A percentile compares a stretch with the other conserved stretches of the same genome.
Evolutionary conservation across 2,113 vertebrate genomes (phyloP).

Genomic region (Peromyscus californicus): DNA sequence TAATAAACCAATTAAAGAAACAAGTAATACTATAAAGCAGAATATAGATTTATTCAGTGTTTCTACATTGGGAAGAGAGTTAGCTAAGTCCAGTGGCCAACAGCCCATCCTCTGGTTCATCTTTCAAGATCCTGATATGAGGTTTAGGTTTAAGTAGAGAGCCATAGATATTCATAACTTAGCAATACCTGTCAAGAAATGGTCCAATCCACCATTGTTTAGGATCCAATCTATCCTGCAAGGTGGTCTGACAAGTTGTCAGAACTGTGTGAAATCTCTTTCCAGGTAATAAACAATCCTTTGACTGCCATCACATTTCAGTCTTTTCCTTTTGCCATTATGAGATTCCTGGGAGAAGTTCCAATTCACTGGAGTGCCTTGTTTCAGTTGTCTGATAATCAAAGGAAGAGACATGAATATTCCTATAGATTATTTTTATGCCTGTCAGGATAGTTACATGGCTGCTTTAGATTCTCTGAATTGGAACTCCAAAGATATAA

Average conservation of each 20-base stretch:
- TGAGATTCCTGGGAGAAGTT: not conserved
- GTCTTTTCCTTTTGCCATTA: not conserved
- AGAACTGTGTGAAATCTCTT: not conserved
- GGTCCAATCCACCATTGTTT: not conserved
- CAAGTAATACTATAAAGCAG: not conserved
- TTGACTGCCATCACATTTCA: not conserved
- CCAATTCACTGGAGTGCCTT: not conserved
- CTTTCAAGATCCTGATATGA: not conserved
- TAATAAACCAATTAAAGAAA: not conserved
- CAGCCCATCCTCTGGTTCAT: not conserved
- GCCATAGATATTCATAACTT: not conserved
- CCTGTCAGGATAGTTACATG: not conserved
- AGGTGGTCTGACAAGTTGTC: not conserved
- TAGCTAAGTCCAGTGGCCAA: not conserved
- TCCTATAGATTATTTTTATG: not conserved
- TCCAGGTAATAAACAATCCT: not conserved
- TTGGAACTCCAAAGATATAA: not conserved
- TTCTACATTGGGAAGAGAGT: not conserved
- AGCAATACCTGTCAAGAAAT: not conserved
- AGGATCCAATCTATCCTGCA: not conserved
- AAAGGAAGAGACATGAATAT: not conserved
- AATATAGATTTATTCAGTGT: not conserved
- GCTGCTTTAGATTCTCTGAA: not conserved
- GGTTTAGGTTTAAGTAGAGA: not conserved
- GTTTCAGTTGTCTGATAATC: not conserved